phyloP scores from a whole-genome alignment of 2,797 vertebrate genomes.

The Danio choprae region DNA sequence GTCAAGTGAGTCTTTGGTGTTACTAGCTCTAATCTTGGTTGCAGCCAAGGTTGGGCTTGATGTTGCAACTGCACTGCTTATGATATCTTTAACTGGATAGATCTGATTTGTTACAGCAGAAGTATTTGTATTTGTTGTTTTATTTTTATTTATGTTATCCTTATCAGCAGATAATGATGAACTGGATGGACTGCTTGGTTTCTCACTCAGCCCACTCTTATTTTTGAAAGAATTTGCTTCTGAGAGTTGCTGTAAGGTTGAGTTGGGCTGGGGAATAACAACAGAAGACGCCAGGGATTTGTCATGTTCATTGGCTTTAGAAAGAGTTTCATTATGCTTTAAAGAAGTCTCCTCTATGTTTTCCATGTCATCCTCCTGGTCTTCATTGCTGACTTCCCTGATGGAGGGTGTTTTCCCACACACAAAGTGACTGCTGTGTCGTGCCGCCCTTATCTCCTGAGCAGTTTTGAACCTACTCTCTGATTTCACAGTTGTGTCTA shows the following conservation, averaged over 20 bases:
- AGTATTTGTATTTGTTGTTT: not conserved
- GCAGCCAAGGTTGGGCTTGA: constrained; percentile 5
- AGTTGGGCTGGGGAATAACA: constrained; percentile 14
- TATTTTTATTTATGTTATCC: constrained; percentile 23
- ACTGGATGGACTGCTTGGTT: constrained; percentile 33
- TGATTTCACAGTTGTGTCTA: constrained; percentile 64
- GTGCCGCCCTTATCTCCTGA: constrained; percentile 74
- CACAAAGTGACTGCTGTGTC: constrained; percentile 77
- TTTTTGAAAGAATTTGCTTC: constrained; percentile 46
- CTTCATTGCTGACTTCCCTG: constrained; percentile 82
- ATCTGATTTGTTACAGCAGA: constrained; percentile 23
- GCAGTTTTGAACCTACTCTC: constrained; percentile 74
- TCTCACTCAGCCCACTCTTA: constrained; percentile 56
- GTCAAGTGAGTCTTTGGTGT: constrained; percentile 1
- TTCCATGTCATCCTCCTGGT: constrained; percentile 80
- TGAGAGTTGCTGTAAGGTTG: constrained; percentile 48
- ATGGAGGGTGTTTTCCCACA: constrained; percentile 82
- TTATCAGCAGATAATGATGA: constrained; percentile 14
- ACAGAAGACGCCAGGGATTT: not conserved
- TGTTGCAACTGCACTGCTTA: not conserved
- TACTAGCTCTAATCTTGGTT: not conserved
- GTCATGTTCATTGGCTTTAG: not conserved
- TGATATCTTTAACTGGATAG: constrained; percentile 1
- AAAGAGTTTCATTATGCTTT: constrained; percentile 42
- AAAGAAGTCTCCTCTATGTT: constrained; percentile 61